Evolutionary conservation across 2,113 vertebrate species (phyloP).

Genomic region (Sapajus apella): DNA sequence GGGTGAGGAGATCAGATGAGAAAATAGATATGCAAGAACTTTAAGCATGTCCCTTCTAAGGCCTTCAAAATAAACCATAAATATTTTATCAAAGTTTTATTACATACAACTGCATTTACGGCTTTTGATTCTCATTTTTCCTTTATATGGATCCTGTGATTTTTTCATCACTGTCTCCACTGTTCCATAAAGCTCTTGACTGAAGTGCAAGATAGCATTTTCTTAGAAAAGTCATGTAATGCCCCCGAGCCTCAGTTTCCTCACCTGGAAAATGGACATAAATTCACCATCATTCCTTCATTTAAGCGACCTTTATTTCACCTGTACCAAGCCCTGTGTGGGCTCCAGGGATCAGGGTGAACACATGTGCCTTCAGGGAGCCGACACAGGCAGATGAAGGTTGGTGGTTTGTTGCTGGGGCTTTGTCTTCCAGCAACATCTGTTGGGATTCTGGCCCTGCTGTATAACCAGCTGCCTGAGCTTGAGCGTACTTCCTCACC

Average conservation of each 20-base stretch:
- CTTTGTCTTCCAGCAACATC: rapidly evolving
- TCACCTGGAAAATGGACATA: neutral
- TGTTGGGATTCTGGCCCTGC: neutral
- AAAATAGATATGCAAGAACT: neutral
- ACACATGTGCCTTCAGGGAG: neutral
- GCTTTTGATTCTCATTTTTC: neutral
- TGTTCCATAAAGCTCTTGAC: rapidly evolving
- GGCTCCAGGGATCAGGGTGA: neutral
- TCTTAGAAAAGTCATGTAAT: neutral
- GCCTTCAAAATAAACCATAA: neutral
- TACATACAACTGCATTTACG: no score
- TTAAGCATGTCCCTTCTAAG: neutral
- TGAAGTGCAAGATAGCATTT: neutral
- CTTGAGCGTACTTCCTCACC: rapidly evolving
- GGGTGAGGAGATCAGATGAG: neutral
- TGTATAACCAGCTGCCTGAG: neutral
- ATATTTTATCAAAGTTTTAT: neutral
- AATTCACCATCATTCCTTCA: neutral
- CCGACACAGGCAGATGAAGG: rapidly evolving
- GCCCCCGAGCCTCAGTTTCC: neutral
- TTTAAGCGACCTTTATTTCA: neutral
- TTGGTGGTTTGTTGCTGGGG: rapidly evolving
- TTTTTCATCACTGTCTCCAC: neutral
- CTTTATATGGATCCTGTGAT: neutral
- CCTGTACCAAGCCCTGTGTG: neutral